Base-by-base conservation (phyloP, 1,140 invertebrate genomes). In the Schlechtendalia chinensis region DNA sequence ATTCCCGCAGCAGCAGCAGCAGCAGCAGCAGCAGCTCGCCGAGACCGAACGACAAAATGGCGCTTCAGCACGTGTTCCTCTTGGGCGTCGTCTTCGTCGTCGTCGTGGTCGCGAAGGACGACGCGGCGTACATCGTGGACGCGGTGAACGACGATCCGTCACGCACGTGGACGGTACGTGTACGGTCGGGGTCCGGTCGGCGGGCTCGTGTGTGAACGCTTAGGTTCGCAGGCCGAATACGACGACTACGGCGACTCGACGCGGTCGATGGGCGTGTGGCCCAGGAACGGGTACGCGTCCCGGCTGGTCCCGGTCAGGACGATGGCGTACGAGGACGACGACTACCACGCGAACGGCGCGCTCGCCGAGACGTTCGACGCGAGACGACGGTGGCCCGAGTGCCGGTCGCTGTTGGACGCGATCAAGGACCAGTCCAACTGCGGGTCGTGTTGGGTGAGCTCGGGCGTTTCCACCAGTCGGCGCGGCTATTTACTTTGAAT, bases 381-480 rank as follows among this genome's bases (percentile, higher is more conserved):
- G 0, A 87, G 94, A 45, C 86, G 88, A 80, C 87, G 93, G 81
- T 97, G 95, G 95, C 90, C 93, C 0, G 85, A 94, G 82, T 97
- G 95, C 83, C 91, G 91, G 1, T 93, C 93, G 1, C 89, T 94
- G 82, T 90, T 94, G 82, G 87, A 86, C 50, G 91, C 93, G 85
- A 90, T 94, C 32, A 87, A 92, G 81, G 93, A 94, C 88, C 93
- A 94, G 85, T 91, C 89, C 5, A 87, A 87, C 11, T 91, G 90
- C 84, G 83, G 82, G 16, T 91, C 90, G 22, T 93, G 91, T 85
- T 93, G 91, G 91, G 89, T 89, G 86, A 84, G 80, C 74, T 45
- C 39, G 39, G n/a, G n/a, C n/a, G n/a, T n/a, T n/a, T n/a, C n/a
- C n/a, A n/a, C n/a, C n/a, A n/a, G n/a, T n/a, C n/a, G n/a, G n/a